These are phyloP conservation scores for Pomacea maculata DNA, from an alignment of 1,140 invertebrate genomes.

Conservation along the genomic window DNA sequence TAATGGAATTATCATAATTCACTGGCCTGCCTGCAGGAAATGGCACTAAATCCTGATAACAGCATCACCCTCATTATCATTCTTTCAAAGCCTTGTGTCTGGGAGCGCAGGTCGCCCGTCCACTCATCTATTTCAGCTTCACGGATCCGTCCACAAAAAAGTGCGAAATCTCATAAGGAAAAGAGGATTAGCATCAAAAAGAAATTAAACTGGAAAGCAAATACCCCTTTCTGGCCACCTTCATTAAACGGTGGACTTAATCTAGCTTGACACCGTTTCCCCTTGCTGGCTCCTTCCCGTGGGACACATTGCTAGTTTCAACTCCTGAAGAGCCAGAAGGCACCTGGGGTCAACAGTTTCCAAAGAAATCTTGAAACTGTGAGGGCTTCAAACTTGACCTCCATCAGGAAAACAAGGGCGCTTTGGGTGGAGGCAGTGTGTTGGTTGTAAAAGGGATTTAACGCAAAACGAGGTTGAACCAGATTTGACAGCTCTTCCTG, in stretches of 20 bases:
- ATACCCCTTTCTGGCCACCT: neutral
- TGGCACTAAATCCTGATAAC: neutral
- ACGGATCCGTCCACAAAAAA: neutral
- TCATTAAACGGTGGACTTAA: neutral
- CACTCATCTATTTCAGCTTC: neutral
- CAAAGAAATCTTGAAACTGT: too few species aligned
- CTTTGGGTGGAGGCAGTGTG: too few species aligned
- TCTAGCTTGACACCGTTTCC: neutral
- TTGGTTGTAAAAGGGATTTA: too few species aligned
- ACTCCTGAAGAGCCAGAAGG: too few species aligned
- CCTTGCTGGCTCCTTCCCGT: too few species aligned
- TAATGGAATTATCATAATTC: constrained; percentile 9
- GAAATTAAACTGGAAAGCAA: constrained; percentile 11
- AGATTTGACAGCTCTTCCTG: too few species aligned
- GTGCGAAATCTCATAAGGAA: constrained; percentile 4
- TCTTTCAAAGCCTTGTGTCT: neutral
- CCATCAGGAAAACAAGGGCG: too few species aligned
- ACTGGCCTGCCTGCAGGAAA: neutral
- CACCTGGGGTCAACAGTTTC: too few species aligned
- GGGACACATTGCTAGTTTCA: too few species aligned
- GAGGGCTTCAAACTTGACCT: too few species aligned
- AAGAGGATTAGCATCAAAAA: constrained; percentile 9
- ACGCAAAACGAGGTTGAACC: too few species aligned
- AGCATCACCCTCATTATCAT: constrained; percentile 4
- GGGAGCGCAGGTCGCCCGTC: too few species aligned